Evolutionary conservation across 2,888 invertebrate genomes (phyloP).

Genomic region (Drosophila sordidapex): DNA sequence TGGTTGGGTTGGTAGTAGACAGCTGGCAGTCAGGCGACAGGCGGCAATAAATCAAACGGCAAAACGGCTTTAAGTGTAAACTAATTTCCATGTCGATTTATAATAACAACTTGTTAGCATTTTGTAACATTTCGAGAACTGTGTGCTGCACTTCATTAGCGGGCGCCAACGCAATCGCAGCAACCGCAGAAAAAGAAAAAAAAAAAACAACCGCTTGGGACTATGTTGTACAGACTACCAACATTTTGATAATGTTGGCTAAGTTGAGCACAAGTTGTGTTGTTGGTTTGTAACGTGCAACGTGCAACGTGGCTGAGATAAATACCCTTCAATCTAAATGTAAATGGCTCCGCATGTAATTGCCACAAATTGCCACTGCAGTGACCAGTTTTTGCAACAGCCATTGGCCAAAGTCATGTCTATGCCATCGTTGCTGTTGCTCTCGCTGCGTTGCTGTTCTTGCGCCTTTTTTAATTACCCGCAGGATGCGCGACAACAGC

Average conservation of each 20-base stretch:
- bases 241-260: constrained; percentile 59
- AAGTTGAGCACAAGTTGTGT: constrained; percentile 36
- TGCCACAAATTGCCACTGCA: constrained; percentile 83
- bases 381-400: constrained; percentile 79
- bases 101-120: constrained; percentile 82
- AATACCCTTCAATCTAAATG: constrained; percentile 82
- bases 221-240: constrained; percentile 14
- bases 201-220: background rate
- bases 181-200: background rate
- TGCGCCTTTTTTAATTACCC: constrained; percentile 82
- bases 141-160: constrained; percentile 69
- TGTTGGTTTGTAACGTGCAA: constrained; percentile 29
- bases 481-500: constrained; percentile 82
- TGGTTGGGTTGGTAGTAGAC: constrained; percentile 69
- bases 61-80: constrained; percentile 82
- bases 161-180: constrained; percentile 68
- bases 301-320: constrained; percentile 69
- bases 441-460: constrained; percentile 69
- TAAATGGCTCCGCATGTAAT: constrained; percentile 83
- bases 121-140: constrained; percentile 64
- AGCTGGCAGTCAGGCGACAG: constrained; percentile 80
- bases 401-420: constrained; percentile 72
- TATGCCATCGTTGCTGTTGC: constrained; percentile 53
- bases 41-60: constrained; percentile 79
- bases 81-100: constrained; percentile 84